These are phyloP conservation scores for Platichthys flesus DNA, from an alignment of 2,113 vertebrate species.

Conservation along the genomic window DNA sequence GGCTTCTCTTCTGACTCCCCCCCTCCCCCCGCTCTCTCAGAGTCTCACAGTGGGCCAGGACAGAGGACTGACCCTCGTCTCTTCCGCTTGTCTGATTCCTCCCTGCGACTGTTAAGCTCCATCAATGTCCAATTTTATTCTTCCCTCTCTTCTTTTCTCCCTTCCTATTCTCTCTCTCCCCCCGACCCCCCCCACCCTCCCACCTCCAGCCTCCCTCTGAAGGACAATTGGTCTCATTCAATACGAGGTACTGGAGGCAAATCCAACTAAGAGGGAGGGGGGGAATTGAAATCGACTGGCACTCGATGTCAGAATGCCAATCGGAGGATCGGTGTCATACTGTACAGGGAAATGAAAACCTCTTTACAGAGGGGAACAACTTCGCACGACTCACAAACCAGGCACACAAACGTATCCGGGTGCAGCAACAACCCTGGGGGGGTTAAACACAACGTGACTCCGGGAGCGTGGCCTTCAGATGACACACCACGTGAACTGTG, in stretches of 20 bases:
- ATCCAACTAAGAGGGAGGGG: slow-evolving; percentile 61
- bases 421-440: neutral
- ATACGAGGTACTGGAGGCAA: slow-evolving; percentile 65
- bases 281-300: slow-evolving; percentile 73
- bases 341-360: slow-evolving; percentile 49
- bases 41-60: slow-evolving; percentile 26
- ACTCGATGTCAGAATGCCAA: slow-evolving; percentile 69
- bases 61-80: slow-evolving; percentile 48
- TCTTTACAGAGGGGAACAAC: slow-evolving; percentile 42
- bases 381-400: neutral
- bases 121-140: slow-evolving; percentile 50
- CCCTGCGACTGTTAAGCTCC: slow-evolving; percentile 43
- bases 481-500: slow-evolving; percentile 32
- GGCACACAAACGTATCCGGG: neutral
- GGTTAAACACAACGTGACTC: slow-evolving; percentile 24
- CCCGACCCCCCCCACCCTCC: too few species aligned
- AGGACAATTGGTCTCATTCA: slow-evolving; percentile 73
- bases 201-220: too few species aligned
- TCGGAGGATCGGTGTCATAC: slow-evolving; percentile 53
- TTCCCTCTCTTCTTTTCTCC: slow-evolving; percentile 2
- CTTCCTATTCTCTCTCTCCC: too few species aligned
- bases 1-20: neutral
- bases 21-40: slow-evolving; percentile 16
- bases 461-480: slow-evolving; percentile 38
- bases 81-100: slow-evolving; percentile 57